Evolutionary conservation across 2,113 vertebrate genomes (phyloP).

Genomic region (Mustela nigripes): DNA sequence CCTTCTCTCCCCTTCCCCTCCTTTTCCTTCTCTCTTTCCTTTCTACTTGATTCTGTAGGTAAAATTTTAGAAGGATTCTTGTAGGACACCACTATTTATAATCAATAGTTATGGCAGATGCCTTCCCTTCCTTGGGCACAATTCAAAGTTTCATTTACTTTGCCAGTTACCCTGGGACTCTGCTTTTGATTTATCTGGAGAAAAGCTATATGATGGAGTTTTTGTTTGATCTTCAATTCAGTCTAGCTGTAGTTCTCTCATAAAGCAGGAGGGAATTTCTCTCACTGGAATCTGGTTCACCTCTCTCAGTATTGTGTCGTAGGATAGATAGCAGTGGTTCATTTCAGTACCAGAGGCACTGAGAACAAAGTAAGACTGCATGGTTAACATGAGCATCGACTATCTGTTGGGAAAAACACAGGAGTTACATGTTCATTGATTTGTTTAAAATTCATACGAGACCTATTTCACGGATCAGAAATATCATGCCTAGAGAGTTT

Average conservation of each 20-base stretch:
- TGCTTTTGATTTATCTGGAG: slow-evolving; percentile 54
- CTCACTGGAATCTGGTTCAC: neutral
- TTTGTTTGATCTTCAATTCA: neutral
- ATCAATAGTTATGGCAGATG: neutral
- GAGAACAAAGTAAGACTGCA: neutral
- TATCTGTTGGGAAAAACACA: neutral
- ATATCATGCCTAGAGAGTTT: neutral
- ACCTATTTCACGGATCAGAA: neutral
- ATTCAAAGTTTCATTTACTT: slow-evolving; percentile 23
- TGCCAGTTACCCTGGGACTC: slow-evolving; percentile 38
- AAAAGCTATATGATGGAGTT: slow-evolving; percentile 22
- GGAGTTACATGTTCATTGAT: neutral
- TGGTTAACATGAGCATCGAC: neutral
- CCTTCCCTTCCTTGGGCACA: neutral
- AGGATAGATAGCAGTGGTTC: neutral
- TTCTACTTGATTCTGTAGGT: neutral
- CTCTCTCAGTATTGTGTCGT: neutral
- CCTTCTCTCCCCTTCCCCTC: neutral
- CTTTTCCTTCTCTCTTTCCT: neutral
- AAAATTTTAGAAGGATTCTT: slow-evolving; percentile 49
- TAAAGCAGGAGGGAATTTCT: neutral
- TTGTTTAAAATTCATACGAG: neutral
- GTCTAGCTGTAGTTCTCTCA: neutral
- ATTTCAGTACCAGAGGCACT: neutral
- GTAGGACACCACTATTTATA: neutral